Percentiles rank a stretch among this genome's conserved stretches.
These are phyloP conservation scores for Crypturellus undulatus DNA, from an alignment of 2,113 vertebrate genomes.

Conservation along the genomic window DNA sequence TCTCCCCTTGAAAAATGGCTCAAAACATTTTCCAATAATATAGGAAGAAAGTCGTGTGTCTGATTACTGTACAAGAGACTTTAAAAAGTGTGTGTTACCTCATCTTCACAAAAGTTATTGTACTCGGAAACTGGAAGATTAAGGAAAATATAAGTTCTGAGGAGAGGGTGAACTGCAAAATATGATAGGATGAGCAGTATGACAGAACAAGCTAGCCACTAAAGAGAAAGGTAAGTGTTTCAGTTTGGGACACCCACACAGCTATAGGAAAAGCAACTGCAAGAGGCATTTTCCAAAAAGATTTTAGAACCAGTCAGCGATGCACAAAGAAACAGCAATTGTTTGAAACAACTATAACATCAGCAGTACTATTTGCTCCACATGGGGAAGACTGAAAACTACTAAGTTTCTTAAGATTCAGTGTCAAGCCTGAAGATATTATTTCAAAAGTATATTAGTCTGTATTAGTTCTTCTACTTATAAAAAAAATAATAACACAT, in stretches of 20 bases:
- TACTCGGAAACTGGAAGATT: background rate
- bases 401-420: background rate
- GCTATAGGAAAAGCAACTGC: background rate
- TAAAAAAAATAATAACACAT: background rate
- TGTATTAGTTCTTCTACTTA: background rate
- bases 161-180: background rate
- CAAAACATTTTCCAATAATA: background rate
- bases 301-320: background rate
- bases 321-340: accelerated
- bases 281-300: background rate
- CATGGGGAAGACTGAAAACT: background rate
- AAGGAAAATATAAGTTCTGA: background rate
- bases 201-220: background rate
- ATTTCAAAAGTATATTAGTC: background rate
- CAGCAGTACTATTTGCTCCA: background rate
- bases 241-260: background rate
- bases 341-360: background rate
- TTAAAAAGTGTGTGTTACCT: background rate
- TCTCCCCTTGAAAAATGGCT: background rate
- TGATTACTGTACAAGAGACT: background rate
- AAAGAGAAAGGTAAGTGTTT: background rate
- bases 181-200: background rate
- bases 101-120: background rate
- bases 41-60: accelerated
- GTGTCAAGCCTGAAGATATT: background rate